Conservation (phyloP, 2,888 invertebrate species). For the Homarus gammarus region DNA sequence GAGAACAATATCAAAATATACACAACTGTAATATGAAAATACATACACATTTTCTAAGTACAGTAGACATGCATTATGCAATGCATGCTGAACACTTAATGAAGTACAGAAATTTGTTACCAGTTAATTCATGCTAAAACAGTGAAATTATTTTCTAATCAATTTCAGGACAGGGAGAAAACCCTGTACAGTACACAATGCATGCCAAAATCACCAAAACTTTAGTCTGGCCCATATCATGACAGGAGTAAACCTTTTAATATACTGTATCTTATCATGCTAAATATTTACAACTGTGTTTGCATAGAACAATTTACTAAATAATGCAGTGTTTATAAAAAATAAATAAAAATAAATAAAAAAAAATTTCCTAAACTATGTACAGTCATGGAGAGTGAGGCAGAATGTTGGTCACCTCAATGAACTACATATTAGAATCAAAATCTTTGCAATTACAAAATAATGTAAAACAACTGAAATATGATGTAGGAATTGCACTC, state of each 20-base stretch:
- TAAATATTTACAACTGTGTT: conserved; percentile 23
- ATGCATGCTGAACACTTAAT: conserved; percentile 33
- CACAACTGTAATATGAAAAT: conserved; percentile 8
- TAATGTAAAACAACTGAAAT: not conserved
- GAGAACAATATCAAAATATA: conserved; percentile 25
- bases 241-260: not conserved
- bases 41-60: conserved; percentile 26
- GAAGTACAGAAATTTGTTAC: not conserved
- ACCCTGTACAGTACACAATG: not conserved
- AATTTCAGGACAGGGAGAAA: not conserved
- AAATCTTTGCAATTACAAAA: too few species aligned
- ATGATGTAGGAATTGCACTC: not conserved
- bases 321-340: not conserved
- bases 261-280: conserved; percentile 32
- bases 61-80: conserved; percentile 24
- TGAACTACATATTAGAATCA: not conserved
- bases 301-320: conserved; percentile 20
- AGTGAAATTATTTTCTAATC: not conserved
- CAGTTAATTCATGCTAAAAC: not conserved
- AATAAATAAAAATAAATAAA: not conserved
- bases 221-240: not conserved
- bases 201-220: not conserved
- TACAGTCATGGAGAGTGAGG: not conserved
- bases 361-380: too few species aligned
- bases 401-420: not conserved